These are phyloP conservation scores for Isaurus tuberculatus DNA, from an alignment of 92 coral and sea anemone genomes.

Conservation along the genomic window DNA sequence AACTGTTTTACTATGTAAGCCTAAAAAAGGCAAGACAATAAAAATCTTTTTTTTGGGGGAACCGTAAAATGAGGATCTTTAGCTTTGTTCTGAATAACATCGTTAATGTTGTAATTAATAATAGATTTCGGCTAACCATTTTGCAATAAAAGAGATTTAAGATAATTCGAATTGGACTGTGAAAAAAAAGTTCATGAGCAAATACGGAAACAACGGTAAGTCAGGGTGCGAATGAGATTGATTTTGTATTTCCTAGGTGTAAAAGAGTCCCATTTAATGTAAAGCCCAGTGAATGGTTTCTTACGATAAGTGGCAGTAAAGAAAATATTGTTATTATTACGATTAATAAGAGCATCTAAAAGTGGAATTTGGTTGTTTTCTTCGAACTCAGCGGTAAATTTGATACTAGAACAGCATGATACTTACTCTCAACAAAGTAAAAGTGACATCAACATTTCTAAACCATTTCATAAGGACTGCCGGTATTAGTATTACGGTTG, in stretches of 20 bases:
- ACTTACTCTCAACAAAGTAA: not conserved
- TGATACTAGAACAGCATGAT: slow-evolving; percentile 8
- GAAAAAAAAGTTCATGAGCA: not conserved
- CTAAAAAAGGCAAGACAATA: slow-evolving; percentile 46
- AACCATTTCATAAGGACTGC: slow-evolving; percentile 31
- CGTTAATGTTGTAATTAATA: slow-evolving; percentile 40
- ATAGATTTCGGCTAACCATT: slow-evolving; percentile 31
- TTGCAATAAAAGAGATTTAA: slow-evolving; percentile 31
- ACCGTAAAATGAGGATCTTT: slow-evolving; percentile 43
- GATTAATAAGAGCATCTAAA: slow-evolving; percentile 16
- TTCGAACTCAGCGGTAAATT: slow-evolving; percentile 10
- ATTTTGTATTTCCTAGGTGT: slow-evolving; percentile 30
- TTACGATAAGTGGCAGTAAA: slow-evolving; percentile 7
- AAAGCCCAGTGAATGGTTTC: slow-evolving; percentile 18
- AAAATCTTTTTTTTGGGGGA: slow-evolving; percentile 38
- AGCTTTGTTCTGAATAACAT: slow-evolving; percentile 37
- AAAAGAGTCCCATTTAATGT: slow-evolving; percentile 24
- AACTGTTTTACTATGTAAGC: slow-evolving; percentile 30
- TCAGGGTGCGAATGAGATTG: slow-evolving; percentile 24
- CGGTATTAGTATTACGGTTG: slow-evolving; percentile 21
- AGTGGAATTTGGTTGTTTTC: slow-evolving; percentile 12
- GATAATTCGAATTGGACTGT: slow-evolving; percentile 14
- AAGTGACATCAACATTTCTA: slow-evolving; percentile 29
- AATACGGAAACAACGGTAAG: slow-evolving; percentile 28
- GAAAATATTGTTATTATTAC: slow-evolving; percentile 2